These are phyloP conservation scores for Noctua janthe DNA, from an alignment of 2,888 invertebrate genomes.

Conservation along the genomic window DNA sequence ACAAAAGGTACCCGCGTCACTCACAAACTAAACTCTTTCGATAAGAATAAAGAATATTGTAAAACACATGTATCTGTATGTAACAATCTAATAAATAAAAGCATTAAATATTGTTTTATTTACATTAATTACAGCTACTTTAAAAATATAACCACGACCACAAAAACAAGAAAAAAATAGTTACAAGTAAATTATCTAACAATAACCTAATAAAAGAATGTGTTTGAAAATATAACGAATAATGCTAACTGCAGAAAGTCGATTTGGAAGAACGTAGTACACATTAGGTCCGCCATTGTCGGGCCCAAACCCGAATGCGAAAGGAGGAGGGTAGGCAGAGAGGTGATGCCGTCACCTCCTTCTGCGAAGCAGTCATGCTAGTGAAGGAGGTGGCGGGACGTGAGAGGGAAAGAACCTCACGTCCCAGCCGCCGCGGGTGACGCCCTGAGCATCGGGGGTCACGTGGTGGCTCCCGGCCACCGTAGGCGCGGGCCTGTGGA, in stretches of 20 bases:
- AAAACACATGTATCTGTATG: slow-evolving; percentile 66
- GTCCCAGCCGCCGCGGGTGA: too few species aligned
- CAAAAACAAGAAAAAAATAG: not conserved
- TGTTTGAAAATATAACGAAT: not conserved
- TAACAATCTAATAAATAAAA: slow-evolving; percentile 75
- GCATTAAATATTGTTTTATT: slow-evolving; percentile 67
- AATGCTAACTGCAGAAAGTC: not conserved
- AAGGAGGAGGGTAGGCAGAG: not conserved
- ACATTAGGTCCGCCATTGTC: not conserved
- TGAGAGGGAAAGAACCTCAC: too few species aligned
- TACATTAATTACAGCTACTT: not conserved
- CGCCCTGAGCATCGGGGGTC: too few species aligned
- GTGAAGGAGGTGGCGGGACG: too few species aligned
- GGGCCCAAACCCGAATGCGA: not conserved
- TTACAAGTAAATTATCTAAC: not conserved
- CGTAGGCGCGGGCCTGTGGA: too few species aligned
- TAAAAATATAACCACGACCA: not conserved
- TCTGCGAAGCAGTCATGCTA: too few species aligned
- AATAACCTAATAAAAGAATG: not conserved
- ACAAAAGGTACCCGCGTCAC: slow-evolving; percentile 84
- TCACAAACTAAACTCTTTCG: slow-evolving; percentile 64
- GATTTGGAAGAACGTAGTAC: not conserved
- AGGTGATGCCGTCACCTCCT: too few species aligned
- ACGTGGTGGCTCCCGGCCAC: too few species aligned
- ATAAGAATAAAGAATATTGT: slow-evolving; percentile 60